Base-by-base conservation (phyloP, 2,888 invertebrate genomes). In the Pandemis cinnamomeana region DNA sequence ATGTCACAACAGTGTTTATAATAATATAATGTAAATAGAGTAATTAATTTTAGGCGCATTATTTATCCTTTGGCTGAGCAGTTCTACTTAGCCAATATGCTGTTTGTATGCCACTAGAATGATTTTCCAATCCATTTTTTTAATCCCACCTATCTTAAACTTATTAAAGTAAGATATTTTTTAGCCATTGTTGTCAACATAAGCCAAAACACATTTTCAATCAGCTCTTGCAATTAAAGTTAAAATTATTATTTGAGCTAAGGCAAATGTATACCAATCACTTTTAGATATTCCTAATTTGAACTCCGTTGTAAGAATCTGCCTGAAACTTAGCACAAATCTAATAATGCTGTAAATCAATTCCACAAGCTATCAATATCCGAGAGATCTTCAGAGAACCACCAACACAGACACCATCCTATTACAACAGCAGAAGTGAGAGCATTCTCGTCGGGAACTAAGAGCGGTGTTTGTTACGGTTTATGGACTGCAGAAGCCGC, bases 401-500 rank as follows among this genome's bases (percentile, higher is more conserved):
- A 44, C 11, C 51, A 64, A 74, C 61, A 66, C 62, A 44, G 60
- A 20, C 3, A 76, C 62, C 46, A 60, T 36, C 61, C 46, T 58
- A 55, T 68, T 41, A 48, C 46, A 69, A 44, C 48, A 61, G 27
- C 20, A 36, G 13, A 15, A 55, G 27, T 41, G 60, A 60, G 42
- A 48, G 41, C 46, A n/a, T 41, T 64, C 58, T 10, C 27, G 58
- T 58, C 58, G 66, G 72, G 78, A 87, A 88, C 91, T 93, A 94
- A 84, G 92, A 90, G 71, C 93, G 89, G 79, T 93, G 93, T 77
- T 95, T 95, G 83, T 91, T 92, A 75, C 95, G 93, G 83, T 94
- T 95, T 81, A 96, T 95, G 87, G 95, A 96, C 89, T 96, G 96
- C 71, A 96, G 95, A 77, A 96, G 90, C 73, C 96, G 95, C 75